Percentiles rank a stretch among this genome's conserved stretches.
Evolutionary conservation across 2,888 invertebrate genomes (phyloP).

Genomic region (Rosalia funebris): DNA sequence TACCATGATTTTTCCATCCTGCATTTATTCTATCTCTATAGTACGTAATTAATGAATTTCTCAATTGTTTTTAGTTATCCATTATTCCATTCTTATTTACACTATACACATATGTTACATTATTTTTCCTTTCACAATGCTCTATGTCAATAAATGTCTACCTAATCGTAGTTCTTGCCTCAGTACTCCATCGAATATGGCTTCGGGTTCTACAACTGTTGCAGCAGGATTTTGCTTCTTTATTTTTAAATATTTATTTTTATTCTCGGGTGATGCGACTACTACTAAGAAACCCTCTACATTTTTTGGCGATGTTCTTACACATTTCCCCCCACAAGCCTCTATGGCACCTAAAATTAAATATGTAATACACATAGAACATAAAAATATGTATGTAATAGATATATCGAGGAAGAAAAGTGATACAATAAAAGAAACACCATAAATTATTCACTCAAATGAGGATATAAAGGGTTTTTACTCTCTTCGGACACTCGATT

Average conservation of each 20-base stretch:
- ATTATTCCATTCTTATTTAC: no score
- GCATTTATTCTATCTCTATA: no score
- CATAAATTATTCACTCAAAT: no score
- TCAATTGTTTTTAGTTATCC: no score
- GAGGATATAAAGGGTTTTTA: no score
- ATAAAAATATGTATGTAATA: constrained; percentile 12
- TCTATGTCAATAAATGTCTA: constrained; percentile 41
- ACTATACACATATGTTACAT: no score
- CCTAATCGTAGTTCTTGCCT: constrained; percentile 56
- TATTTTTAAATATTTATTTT: constrained; percentile 54
- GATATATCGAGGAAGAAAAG: no score
- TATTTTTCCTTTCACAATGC: not conserved
- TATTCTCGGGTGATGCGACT: constrained; percentile 54
- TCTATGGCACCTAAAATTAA: constrained; percentile 56
- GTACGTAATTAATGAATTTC: no score
- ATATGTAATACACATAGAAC: no score
- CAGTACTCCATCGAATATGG: constrained; percentile 60
- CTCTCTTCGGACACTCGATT: no score
- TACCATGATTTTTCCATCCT: no score
- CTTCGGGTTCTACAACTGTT: constrained; percentile 58
- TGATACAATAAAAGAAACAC: no score
- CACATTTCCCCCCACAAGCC: constrained; percentile 59
- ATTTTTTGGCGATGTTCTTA: constrained; percentile 50
- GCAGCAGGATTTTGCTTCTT: constrained; percentile 53
- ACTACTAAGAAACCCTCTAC: constrained; percentile 47